These are phyloP conservation scores for Agrypnus murinus DNA, from an alignment of 2,888 invertebrate species.

Conservation along the genomic window DNA sequence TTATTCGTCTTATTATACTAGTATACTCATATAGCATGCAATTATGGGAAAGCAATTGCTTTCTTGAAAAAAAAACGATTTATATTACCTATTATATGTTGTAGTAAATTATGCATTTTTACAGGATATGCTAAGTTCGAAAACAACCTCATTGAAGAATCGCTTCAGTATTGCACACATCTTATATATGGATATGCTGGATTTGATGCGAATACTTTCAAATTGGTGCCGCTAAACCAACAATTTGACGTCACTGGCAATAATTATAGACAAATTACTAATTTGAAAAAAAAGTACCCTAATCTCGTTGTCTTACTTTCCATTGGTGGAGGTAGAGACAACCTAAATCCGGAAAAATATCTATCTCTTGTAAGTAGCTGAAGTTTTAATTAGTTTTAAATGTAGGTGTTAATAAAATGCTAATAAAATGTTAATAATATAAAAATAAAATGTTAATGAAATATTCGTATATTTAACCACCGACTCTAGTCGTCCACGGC, in stretches of 20 bases:
- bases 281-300: conserved; percentile 81
- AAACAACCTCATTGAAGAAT: conserved; percentile 81
- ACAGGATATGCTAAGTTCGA: conserved; percentile 88
- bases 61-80: too few relatives aligned
- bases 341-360: conserved; percentile 74
- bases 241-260: conserved; percentile 84
- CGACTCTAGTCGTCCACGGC: too few relatives aligned
- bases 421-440: too few relatives aligned
- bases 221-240: conserved; percentile 82
- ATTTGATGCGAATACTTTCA: conserved; percentile 80
- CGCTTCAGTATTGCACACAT: conserved; percentile 85
- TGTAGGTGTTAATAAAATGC: too few relatives aligned
- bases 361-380: conserved; percentile 76
- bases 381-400: too few relatives aligned
- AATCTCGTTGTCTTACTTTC: conserved; percentile 82
- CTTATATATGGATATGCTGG: conserved; percentile 86
- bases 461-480: too few relatives aligned
- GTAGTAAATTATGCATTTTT: too few relatives aligned
- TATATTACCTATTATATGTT: too few relatives aligned
- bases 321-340: conserved; percentile 85
- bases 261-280: conserved; percentile 82
- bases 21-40: too few relatives aligned
- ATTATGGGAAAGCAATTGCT: not conserved
- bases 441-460: too few relatives aligned
- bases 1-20: too few relatives aligned